Conservation (phyloP, 2,113 vertebrate species). For the Neolamprologus longior region DNA sequence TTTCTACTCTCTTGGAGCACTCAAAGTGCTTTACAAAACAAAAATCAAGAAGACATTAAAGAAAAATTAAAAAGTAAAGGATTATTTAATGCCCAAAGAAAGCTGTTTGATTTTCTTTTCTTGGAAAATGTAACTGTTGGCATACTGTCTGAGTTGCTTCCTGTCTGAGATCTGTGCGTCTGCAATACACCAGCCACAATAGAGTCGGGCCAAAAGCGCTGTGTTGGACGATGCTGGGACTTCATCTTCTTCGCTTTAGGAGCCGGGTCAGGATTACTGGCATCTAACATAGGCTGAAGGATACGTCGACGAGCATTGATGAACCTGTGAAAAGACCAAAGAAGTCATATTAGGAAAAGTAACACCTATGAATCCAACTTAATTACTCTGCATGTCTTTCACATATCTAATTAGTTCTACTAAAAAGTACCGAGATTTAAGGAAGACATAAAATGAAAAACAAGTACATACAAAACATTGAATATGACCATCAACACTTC, state of each 20-base stretch:
- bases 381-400: not conserved
- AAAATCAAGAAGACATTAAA: not conserved
- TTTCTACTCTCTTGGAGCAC: not conserved
- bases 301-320: constrained; percentile 96
- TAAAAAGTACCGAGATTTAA: not conserved
- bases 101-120: not conserved
- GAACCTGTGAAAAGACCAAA: constrained; percentile 74
- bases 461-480: not conserved
- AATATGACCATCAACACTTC: not conserved
- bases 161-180: constrained; percentile 80
- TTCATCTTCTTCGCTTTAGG: constrained; percentile 99
- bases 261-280: constrained; percentile 96
- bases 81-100: not conserved
- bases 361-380: not conserved
- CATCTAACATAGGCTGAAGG: constrained; percentile 95
- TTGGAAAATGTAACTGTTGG: not conserved
- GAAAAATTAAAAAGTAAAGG: not conserved
- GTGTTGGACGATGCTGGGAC: constrained; percentile 95
- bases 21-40: not conserved
- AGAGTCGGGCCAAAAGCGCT: constrained; percentile 98
- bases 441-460: not conserved
- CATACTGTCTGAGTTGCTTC: constrained; percentile 87
- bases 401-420: not conserved
- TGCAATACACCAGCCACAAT: constrained; percentile 93
- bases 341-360: not conserved